phyloP scores from a whole-genome alignment of 2,888 invertebrate genomes.

The Falcaria lacertinaria region DNA sequence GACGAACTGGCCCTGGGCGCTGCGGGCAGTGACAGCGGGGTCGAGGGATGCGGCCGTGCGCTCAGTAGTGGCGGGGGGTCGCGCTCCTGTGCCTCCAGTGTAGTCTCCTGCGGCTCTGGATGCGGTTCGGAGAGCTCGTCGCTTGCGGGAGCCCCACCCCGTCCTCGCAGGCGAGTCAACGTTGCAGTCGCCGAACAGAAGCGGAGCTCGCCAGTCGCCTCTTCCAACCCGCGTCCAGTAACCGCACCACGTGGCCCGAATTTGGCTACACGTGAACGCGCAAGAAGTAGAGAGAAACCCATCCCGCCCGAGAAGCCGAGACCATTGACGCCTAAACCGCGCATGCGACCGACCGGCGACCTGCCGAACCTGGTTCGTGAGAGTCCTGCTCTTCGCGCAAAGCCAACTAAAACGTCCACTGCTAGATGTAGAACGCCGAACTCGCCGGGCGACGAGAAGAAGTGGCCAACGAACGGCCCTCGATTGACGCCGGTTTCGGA shows the following conservation, averaged over 20 bases:
- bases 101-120: constrained; percentile 88
- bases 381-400: constrained; percentile 65
- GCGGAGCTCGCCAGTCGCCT: constrained; percentile 71
- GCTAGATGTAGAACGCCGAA: constrained; percentile 81
- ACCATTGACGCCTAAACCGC: constrained; percentile 68
- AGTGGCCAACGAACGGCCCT: constrained; percentile 82
- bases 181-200: constrained; percentile 77
- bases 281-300: constrained; percentile 81
- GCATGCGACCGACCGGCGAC: constrained; percentile 72
- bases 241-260: constrained; percentile 72
- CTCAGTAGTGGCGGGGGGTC: constrained; percentile 84
- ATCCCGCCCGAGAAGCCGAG: constrained; percentile 69
- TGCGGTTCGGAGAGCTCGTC: constrained; percentile 91
- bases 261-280: constrained; percentile 77
- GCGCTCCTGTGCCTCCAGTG: constrained; percentile 87
- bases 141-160: constrained; percentile 75
- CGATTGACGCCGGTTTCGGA: constrained; percentile 54
- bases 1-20: constrained; percentile 65
- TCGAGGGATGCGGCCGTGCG: constrained; percentile 86
- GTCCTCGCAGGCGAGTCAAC: constrained; percentile 78
- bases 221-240: constrained; percentile 73
- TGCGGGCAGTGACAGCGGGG: constrained; percentile 90
- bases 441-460: constrained; percentile 84
- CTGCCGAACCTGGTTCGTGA: constrained; percentile 75
- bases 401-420: constrained; percentile 76